Percentiles rank a stretch among this genome's conserved stretches.
Conservation (phyloP, 2,113 vertebrate species). For the Callospermophilus lateralis region DNA sequence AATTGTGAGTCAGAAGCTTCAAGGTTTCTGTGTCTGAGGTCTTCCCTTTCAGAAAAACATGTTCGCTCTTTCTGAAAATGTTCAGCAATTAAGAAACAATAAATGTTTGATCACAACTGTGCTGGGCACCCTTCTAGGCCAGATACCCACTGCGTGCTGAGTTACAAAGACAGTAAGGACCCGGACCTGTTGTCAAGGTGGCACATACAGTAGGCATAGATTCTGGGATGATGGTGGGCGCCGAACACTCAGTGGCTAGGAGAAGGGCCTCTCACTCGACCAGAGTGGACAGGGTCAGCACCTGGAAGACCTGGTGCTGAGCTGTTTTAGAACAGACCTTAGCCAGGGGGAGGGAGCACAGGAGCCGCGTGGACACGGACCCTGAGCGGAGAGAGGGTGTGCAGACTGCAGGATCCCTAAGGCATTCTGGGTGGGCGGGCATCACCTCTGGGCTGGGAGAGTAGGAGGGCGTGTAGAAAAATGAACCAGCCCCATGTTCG, state of each 20-base stretch:
- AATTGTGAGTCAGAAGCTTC: background rate
- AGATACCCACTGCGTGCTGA: background rate
- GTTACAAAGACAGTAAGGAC: background rate
- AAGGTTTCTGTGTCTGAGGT: background rate
- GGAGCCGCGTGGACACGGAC: too few relatives aligned
- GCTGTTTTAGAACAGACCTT: background rate
- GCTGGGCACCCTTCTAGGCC: background rate
- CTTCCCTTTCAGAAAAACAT: background rate
- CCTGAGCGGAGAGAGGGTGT: background rate
- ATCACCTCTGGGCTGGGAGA: background rate
- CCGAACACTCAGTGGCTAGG: rapidly evolving
- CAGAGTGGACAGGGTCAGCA: rapidly evolving
- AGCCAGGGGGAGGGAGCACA: background rate
- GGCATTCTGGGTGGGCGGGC: background rate
- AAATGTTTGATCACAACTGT: background rate
- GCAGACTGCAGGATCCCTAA: background rate
- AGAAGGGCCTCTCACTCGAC: background rate
- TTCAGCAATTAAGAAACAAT: background rate
- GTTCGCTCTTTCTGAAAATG: background rate
- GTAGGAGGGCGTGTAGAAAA: background rate
- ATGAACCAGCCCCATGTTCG: background rate
- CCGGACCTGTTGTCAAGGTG: background rate
- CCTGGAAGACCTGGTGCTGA: background rate
- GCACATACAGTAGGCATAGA: background rate
- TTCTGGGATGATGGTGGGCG: background rate